Conservation (phyloP, 2,797 vertebrate genomes). For the Sebastes hopkinsi region DNA sequence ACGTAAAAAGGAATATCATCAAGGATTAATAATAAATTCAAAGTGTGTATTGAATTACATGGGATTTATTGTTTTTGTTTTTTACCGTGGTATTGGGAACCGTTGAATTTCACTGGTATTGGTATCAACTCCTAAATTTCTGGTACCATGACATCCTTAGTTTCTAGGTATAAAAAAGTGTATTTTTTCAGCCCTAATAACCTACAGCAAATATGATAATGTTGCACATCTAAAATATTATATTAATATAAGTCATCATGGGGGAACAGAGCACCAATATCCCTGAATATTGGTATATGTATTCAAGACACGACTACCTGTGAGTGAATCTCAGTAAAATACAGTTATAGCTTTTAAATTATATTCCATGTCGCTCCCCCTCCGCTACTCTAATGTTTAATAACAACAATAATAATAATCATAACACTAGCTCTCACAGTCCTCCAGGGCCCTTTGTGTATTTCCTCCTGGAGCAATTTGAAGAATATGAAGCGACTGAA, state of each 20-base stretch:
- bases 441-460: slow-evolving; percentile 31
- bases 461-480: slow-evolving; percentile 66
- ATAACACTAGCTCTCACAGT: slow-evolving; percentile 16
- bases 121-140: neutral
- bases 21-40: neutral
- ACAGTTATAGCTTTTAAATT: slow-evolving; percentile 26
- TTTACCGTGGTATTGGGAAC: neutral
- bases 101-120: neutral
- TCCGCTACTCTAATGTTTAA: slow-evolving; percentile 50
- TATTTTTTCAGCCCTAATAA: neutral
- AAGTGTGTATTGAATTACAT: neutral
- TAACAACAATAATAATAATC: slow-evolving; percentile 49
- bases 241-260: neutral
- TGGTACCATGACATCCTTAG: neutral
- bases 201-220: neutral
- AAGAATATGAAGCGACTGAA: slow-evolving; percentile 75
- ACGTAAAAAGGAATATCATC: no score
- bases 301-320: slow-evolving; percentile 3
- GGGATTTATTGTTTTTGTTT: neutral
- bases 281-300: neutral
- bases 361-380: slow-evolving; percentile 16
- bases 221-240: neutral
- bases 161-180: neutral
- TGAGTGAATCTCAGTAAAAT: slow-evolving; percentile 7
- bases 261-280: neutral